Evolutionary conservation across 2,888 invertebrate genomes (phyloP).

Genomic region (Drosophila pseudotalamancana): DNA sequence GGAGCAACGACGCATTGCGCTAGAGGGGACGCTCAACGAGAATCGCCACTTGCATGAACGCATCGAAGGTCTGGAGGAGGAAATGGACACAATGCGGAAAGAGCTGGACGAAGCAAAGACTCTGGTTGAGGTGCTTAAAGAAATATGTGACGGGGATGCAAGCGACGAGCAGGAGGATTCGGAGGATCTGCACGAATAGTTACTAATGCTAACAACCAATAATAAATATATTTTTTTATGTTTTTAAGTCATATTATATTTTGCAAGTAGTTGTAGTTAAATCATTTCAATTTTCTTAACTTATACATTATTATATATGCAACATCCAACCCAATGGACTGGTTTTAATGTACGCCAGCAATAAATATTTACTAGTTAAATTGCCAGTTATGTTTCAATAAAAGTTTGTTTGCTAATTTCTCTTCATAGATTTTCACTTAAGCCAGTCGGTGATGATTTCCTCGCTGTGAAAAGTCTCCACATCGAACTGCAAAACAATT

Average conservation of each 20-base stretch:
- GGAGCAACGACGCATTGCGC: conserved; percentile 89
- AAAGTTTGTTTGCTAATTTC: conserved; percentile 39
- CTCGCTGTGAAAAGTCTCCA: conserved; percentile 80
- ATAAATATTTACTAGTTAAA: conserved; percentile 49
- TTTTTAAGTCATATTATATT: conserved; percentile 38
- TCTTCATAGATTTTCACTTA: conserved; percentile 1
- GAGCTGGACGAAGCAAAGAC: conserved; percentile 91
- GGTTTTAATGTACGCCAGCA: conserved; percentile 59
- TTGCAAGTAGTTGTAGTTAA: conserved; percentile 53
- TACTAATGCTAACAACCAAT: conserved; percentile 29
- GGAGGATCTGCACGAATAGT: conserved; percentile 21
- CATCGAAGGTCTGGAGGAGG: conserved; percentile 84
- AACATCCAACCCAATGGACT: conserved; percentile 44
- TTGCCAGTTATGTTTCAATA: conserved; percentile 56
- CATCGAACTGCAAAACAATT: conserved; percentile 73
- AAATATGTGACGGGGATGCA: conserved; percentile 87
- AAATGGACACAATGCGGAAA: conserved; percentile 88
- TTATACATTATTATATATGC: conserved; percentile 26
- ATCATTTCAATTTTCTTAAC: conserved; percentile 33
- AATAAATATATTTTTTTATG: conserved; percentile 39
- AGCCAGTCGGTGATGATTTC: conserved; percentile 83
- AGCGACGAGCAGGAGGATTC: conserved; percentile 74
- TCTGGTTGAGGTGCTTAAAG: conserved; percentile 91
- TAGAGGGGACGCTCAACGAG: conserved; percentile 90
- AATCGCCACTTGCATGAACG: conserved; percentile 87